Conservation (phyloP, 2,888 invertebrate species). For the Nemotelus pantherinus region DNA sequence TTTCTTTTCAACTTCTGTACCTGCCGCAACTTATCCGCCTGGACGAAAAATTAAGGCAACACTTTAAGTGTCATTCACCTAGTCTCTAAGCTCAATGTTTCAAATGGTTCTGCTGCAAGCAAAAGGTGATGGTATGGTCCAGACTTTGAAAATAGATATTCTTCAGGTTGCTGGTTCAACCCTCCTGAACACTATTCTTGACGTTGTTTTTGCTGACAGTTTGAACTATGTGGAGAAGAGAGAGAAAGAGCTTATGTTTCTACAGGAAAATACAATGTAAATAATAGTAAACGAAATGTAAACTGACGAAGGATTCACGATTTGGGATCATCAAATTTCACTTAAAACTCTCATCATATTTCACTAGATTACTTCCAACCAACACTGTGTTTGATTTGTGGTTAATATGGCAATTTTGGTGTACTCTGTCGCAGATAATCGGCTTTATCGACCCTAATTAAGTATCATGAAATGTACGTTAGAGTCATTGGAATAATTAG, state of each 20-base stretch:
- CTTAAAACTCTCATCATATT: slow-evolving; percentile 15
- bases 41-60: too few relatives aligned
- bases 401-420: slow-evolving; percentile 36
- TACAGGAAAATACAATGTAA: too few relatives aligned
- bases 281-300: too few relatives aligned
- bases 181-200: not conserved
- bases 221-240: too few relatives aligned
- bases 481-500: not conserved
- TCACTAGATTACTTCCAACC: slow-evolving; percentile 7
- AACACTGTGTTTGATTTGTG: slow-evolving; percentile 30
- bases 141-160: slow-evolving; percentile 6
- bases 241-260: too few relatives aligned
- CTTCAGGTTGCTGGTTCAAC: not conserved
- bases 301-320: not conserved
- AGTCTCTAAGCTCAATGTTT: too few relatives aligned
- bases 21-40: too few relatives aligned
- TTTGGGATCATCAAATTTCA: slow-evolving; percentile 34
- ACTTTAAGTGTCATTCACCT: too few relatives aligned
- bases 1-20: too few relatives aligned
- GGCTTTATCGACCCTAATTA: slow-evolving; percentile 28
- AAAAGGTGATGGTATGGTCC: not conserved
- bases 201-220: too few relatives aligned
- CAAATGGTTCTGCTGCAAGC: too few relatives aligned
- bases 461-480: slow-evolving; percentile 26
- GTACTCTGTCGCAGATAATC: slow-evolving; percentile 13